These are phyloP conservation scores for Drosophila ironensis DNA, from an alignment of 1,140 invertebrate species.

Conservation along the genomic window DNA sequence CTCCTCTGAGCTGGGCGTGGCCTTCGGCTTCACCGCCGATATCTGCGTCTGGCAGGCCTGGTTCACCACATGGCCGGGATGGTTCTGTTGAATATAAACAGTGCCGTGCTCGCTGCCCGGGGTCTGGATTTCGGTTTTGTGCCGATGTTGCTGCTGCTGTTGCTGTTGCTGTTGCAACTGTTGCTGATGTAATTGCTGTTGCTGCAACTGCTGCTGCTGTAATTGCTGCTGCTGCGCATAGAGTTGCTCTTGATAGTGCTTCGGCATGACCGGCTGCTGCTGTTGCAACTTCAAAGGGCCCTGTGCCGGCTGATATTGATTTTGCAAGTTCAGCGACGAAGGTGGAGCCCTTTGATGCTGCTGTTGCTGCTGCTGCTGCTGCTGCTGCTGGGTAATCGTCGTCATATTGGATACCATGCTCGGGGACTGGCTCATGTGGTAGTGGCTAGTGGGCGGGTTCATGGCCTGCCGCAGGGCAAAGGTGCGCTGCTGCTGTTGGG, in stretches of 20 bases:
- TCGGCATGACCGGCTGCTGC: constrained; percentile 46
- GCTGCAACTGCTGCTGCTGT: constrained; percentile 62
- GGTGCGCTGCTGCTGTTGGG: constrained; percentile 85
- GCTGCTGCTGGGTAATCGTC: constrained; percentile 53
- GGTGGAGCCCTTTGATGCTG: constrained; percentile 67
- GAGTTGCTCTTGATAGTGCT: constrained; percentile 71
- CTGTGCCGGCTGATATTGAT: constrained; percentile 74
- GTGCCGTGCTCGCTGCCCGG: constrained; percentile 76
- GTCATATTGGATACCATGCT: constrained; percentile 71
- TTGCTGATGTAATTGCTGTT: constrained; percentile 51
- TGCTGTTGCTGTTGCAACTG: constrained; percentile 57
- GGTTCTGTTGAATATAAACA: constrained; percentile 81
- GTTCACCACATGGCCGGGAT: constrained; percentile 80
- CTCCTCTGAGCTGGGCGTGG: constrained; percentile 76
- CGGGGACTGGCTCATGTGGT: constrained; percentile 76
- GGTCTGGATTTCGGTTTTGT: constrained; percentile 62
- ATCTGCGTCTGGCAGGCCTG: constrained; percentile 81
- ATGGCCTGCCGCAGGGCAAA: constrained; percentile 84
- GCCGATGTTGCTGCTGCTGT: constrained; percentile 75
- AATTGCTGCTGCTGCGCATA: constrained; percentile 58
- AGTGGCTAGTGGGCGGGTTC: constrained; percentile 81
- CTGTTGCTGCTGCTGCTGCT: constrained; percentile 59
- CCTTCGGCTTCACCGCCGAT: constrained; percentile 66
- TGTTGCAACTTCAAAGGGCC: constrained; percentile 68
- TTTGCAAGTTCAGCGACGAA: constrained; percentile 68